Evolutionary conservation across 2,797 vertebrate species (phyloP).

Genomic region (Onychomys leucogaster): DNA sequence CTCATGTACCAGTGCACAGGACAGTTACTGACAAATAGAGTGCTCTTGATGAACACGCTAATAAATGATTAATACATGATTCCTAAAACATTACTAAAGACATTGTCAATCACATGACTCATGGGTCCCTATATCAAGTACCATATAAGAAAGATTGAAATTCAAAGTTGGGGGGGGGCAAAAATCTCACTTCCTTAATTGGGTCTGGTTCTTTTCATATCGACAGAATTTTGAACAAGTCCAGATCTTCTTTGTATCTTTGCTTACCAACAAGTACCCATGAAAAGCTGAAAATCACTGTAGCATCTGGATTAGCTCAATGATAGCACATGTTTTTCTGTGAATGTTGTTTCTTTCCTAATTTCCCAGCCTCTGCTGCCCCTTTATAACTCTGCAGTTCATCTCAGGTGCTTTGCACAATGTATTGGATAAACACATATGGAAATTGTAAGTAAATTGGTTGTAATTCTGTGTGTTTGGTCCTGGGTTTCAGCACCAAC

Average conservation of each 20-base stretch:
- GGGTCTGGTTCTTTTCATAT: background rate
- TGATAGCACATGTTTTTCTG: background rate
- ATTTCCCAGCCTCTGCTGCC: background rate
- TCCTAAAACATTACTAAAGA: background rate
- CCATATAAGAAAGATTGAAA: constrained; percentile 7
- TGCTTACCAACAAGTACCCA: background rate
- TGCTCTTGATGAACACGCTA: background rate
- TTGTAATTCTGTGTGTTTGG: too few species aligned
- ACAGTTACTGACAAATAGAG: background rate
- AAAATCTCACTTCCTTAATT: background rate
- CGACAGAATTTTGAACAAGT: background rate
- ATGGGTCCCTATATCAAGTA: background rate
- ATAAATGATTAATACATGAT: background rate
- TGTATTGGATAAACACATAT: background rate
- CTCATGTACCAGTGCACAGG: background rate
- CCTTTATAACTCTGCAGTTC: background rate
- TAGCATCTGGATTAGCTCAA: background rate
- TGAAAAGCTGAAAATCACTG: background rate
- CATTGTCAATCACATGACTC: background rate
- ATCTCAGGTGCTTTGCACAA: background rate
- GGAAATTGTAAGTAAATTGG: too few species aligned
- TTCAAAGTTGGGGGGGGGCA: background rate
- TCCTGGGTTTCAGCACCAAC: too few species aligned
- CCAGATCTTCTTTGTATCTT: background rate
- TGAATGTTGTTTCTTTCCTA: background rate